Evolutionary conservation across 2,888 invertebrate genomes (phyloP).

Genomic region (Scaptodrosophila latifasciaeformis): DNA sequence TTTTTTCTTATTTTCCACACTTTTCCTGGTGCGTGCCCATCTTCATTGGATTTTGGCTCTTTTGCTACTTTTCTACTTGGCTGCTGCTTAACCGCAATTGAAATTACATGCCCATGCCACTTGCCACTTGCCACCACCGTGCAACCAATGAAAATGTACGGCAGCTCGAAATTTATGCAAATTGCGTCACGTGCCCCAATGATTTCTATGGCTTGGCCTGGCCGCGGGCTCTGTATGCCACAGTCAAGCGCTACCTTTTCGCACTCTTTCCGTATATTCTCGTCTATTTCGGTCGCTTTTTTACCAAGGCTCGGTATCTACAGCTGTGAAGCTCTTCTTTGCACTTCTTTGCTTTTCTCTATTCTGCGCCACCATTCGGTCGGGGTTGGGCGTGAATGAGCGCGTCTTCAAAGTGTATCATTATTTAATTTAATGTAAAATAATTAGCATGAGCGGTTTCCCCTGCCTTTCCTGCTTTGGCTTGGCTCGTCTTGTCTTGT

Average conservation of each 20-base stretch:
- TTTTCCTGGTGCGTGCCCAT: constrained; percentile 33
- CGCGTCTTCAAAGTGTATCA: constrained; percentile 70
- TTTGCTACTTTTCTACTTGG: constrained; percentile 62
- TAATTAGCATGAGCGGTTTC: constrained; percentile 69
- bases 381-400: too few species aligned
- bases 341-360: not conserved
- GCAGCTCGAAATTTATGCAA: constrained; percentile 68
- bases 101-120: constrained; percentile 64
- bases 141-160: constrained; percentile 20
- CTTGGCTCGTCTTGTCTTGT: constrained; percentile 2
- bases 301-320: too few species aligned
- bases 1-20: too few species aligned
- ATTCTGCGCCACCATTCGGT: constrained; percentile 7
- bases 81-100: constrained; percentile 68
- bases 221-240: too few species aligned
- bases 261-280: constrained; percentile 1
- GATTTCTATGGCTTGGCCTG: constrained; percentile 59
- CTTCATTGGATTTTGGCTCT: constrained; percentile 30
- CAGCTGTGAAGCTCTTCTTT: too few species aligned
- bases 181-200: constrained; percentile 72
- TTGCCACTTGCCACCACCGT: constrained; percentile 15
- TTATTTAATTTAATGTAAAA: constrained; percentile 76
- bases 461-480: constrained; percentile 9
- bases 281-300: too few species aligned
- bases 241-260: constrained; percentile 3